phyloP scores from a whole-genome alignment of 1,140 invertebrate genomes.

The Aphelenchoides avenae region DNA sequence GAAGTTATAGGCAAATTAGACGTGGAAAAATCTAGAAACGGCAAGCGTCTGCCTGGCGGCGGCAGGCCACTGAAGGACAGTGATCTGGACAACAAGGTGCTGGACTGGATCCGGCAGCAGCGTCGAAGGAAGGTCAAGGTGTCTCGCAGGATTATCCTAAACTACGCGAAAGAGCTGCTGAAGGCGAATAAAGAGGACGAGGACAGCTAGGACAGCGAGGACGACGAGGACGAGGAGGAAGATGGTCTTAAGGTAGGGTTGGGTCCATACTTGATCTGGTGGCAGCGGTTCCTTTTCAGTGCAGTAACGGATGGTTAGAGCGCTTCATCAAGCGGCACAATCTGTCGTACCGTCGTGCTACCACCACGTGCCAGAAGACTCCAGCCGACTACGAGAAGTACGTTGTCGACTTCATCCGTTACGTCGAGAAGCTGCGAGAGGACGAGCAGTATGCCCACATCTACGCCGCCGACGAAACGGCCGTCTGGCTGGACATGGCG shows the following conservation, averaged over 20 bases:
- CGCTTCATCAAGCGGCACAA: slow-evolving; percentile 15
- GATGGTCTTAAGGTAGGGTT: slow-evolving; percentile 10
- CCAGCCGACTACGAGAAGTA: slow-evolving; percentile 10
- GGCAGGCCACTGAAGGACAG: slow-evolving; percentile 4
- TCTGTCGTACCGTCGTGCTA: neutral
- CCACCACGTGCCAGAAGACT: slow-evolving; percentile 19
- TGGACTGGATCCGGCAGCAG: neutral
- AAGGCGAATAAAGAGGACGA: too few relatives aligned
- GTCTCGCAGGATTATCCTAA: neutral
- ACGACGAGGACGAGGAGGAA: slow-evolving; percentile 5
- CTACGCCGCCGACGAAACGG: slow-evolving; percentile 7
- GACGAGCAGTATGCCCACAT: slow-evolving; percentile 9
- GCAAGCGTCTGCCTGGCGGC: slow-evolving; percentile 7
- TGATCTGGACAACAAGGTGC: slow-evolving; percentile 5
- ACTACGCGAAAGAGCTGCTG: slow-evolving; percentile 7
- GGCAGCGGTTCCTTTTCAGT: slow-evolving; percentile 13
- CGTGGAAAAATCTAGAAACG: too few relatives aligned
- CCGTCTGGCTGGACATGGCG: slow-evolving; percentile 1
- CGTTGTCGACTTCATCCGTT: slow-evolving; percentile 14
- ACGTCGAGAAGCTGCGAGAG: slow-evolving; percentile 7
- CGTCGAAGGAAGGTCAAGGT: neutral
- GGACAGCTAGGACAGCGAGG: too few relatives aligned
- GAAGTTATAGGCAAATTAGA: too few relatives aligned
- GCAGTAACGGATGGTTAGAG: slow-evolving; percentile 15
- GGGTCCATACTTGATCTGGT: neutral